A percentile compares a stretch with the other conserved stretches of the same genome.
Evolutionary conservation across 2,888 invertebrate genomes (phyloP).

Genomic region (Ormyrus labotus): DNA sequence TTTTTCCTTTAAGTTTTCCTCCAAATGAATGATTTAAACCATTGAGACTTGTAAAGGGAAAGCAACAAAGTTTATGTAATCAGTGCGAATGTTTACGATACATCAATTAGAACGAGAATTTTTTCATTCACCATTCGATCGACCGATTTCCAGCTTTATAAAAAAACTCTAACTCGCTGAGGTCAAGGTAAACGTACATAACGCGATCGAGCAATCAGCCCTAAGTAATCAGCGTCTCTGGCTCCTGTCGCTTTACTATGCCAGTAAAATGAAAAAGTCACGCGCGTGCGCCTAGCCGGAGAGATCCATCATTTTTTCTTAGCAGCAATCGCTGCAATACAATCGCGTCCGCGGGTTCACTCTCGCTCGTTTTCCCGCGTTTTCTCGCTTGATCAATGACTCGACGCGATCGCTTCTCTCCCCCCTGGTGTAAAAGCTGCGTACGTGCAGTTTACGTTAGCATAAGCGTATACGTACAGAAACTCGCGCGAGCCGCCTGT

Average conservation of each 20-base stretch:
- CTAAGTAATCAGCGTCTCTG: constrained; percentile 14
- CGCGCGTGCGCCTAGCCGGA: not conserved
- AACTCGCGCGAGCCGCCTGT: constrained; percentile 49
- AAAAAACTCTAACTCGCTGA: not conserved
- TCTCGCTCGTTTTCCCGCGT: constrained; percentile 42
- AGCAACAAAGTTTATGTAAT: no score
- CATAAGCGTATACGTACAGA: not conserved
- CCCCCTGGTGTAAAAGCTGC: not conserved
- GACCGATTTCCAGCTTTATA: no score
- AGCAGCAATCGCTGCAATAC: constrained; percentile 6
- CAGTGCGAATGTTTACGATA: no score
- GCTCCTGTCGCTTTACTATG: constrained; percentile 39
- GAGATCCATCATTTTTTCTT: constrained; percentile 37
- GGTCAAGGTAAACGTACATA: constrained; percentile 24
- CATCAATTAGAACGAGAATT: no score
- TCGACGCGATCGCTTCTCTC: constrained; percentile 17
- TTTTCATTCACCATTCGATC: no score
- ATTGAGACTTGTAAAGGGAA: no score
- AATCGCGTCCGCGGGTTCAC: constrained; percentile 11
- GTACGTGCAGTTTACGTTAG: not conserved
- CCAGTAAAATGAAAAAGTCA: constrained; percentile 15
- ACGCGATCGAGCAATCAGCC: constrained; percentile 27
- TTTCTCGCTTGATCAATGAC: constrained; percentile 49
- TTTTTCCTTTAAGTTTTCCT: no score
- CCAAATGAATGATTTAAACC: no score